Conservation (phyloP, 2,797 vertebrate species). For the Protosalanx chinensis region DNA sequence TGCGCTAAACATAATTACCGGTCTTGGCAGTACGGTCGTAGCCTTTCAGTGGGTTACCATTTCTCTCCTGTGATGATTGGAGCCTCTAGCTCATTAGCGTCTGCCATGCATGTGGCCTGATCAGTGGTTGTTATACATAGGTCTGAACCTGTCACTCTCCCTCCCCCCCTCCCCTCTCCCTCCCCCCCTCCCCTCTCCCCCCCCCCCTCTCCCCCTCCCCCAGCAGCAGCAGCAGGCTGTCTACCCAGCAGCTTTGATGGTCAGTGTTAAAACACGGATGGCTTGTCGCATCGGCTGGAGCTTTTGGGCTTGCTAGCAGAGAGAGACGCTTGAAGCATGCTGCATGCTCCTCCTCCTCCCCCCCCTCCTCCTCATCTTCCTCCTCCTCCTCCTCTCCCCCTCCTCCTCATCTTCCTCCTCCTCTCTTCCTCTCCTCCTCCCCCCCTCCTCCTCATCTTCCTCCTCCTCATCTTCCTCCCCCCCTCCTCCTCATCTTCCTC, state of each 20-base stretch:
- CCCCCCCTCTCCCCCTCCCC: slow-evolving; percentile 15
- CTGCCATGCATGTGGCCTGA: not conserved
- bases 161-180: slow-evolving; percentile 19
- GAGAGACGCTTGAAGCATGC: slow-evolving; percentile 40
- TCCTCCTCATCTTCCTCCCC: too few relatives aligned
- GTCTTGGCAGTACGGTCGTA: not conserved
- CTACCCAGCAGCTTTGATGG: slow-evolving; percentile 64
- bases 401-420: too few relatives aligned
- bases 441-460: too few relatives aligned
- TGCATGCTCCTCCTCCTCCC: slow-evolving; percentile 40
- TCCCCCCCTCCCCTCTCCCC: slow-evolving; percentile 7
- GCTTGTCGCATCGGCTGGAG: slow-evolving; percentile 29
- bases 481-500: too few relatives aligned
- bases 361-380: too few relatives aligned
- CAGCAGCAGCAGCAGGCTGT: slow-evolving; percentile 62
- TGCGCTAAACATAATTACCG: not conserved
- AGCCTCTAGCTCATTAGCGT: not conserved
- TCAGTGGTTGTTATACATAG: slow-evolving; percentile 12
- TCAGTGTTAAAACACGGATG: slow-evolving; percentile 55
- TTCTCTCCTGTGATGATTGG: not conserved
- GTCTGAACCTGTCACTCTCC: slow-evolving; percentile 31
- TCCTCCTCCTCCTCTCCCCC: too few relatives aligned
- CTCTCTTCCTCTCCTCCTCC: too few relatives aligned
- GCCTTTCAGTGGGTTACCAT: too few relatives aligned
- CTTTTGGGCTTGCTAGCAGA: slow-evolving; percentile 37